Base-by-base conservation (phyloP, 2,797 vertebrate species). In the Mormyrops attenuatus region DNA sequence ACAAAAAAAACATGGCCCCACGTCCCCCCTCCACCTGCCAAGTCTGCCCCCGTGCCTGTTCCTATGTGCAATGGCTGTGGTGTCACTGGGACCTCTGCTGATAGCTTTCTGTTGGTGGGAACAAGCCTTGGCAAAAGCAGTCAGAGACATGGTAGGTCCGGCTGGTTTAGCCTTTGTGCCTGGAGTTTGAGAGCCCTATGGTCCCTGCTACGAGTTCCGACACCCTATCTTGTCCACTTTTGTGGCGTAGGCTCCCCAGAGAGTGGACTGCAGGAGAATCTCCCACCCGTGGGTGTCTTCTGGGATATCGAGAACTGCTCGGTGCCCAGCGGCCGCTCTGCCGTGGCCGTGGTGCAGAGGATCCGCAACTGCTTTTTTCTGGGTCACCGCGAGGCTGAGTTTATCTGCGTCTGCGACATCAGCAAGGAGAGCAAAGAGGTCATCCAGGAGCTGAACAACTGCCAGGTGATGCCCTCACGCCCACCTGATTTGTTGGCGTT, bases 291-390 rank as follows among this genome's bases (percentile, higher is more conserved):
- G 8, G 98, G 99, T 38, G 98, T 99, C 82, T 99, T 99, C 93
- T 99, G 99, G 99, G 99, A 99, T 93, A 99, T 99, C 84, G 99
- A 99, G 92, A 99, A 99, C 94, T 99, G 99, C 90, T 97, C 97
- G 0, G 98, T 99, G 50, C 99, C 99, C 30, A 97, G 96, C 1
- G 98, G 98, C 22, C 98, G 98, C 38, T 99, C 98, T 0, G 98
- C 99, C 2, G 94, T 96, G 11, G 96, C 97, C 0, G 97, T 99
- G 89, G 99, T 99, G 30, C 97, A 99, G 90, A 96, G 98, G 57
- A 97, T 99, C 86, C 97, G 99, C 11, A 97, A 96, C 80, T 97
- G 96, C 50, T 98, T 99, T 93, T 99, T 99, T 90, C 97, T 97
- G 94, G 98, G 98, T 66, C 98, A 99, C 93, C 96, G 99, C 2